phyloP scores from a whole-genome alignment of 2,797 vertebrate species.

The Galago senegalensis region DNA sequence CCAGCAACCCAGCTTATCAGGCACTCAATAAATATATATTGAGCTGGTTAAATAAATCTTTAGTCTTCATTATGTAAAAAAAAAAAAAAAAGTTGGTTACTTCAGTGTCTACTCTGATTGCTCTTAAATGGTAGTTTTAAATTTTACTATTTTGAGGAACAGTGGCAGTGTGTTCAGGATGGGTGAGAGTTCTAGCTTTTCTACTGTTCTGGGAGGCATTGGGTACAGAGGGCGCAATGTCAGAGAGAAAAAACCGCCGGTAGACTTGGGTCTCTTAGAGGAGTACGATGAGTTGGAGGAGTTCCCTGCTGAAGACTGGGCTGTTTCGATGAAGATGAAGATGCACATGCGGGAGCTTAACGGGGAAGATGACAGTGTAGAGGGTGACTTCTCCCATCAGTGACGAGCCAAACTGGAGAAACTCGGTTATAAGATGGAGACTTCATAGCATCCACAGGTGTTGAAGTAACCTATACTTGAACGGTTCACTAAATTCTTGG shows the following conservation, averaged over 20 bases:
- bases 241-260: conserved; percentile 96
- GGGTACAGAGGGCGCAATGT: conserved; percentile 89
- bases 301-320: conserved; percentile 98
- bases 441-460: conserved; percentile 91
- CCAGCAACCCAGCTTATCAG: not conserved
- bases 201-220: accelerated
- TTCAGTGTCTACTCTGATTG: conserved; percentile 5
- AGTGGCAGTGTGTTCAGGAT: accelerated
- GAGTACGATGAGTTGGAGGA: conserved; percentile 99
- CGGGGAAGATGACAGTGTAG: conserved; percentile 99
- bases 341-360: conserved; percentile 99
- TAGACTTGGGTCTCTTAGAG: conserved; percentile 97
- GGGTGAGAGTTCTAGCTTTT: not conserved
- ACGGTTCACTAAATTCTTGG: conserved; percentile 81
- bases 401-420: conserved; percentile 99
- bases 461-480: conserved; percentile 77
- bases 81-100: not conserved
- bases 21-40: not conserved
- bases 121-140: conserved; percentile 6
- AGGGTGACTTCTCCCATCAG: conserved; percentile 99
- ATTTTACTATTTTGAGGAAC: not conserved
- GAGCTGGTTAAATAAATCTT: not conserved
- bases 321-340: conserved; percentile 98
- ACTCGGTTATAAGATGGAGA: conserved; percentile 99
- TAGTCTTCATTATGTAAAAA: not conserved